Conservation (phyloP, 2,888 invertebrate species). For the Diaperis boleti region DNA sequence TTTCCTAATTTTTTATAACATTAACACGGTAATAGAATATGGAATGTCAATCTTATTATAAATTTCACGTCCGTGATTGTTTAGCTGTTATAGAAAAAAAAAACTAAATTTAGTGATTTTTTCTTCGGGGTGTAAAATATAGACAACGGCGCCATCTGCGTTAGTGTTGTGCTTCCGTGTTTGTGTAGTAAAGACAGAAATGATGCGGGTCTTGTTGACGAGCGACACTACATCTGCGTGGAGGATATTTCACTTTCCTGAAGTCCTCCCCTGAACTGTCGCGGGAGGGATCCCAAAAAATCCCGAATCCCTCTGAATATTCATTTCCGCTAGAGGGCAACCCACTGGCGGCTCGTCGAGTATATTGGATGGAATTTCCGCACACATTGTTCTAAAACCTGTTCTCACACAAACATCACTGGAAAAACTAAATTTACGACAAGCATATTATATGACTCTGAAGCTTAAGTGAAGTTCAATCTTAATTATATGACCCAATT, state of each 20-base stretch:
- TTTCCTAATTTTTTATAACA: no score
- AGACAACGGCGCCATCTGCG: conserved; percentile 27
- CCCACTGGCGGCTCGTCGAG: no score
- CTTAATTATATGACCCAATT: no score
- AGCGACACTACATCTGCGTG: conserved; percentile 28
- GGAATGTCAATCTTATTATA: no score
- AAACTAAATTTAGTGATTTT: background rate
- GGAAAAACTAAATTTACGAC: no score
- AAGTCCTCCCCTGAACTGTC: conserved; percentile 10
- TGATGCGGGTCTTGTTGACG: conserved; percentile 35
- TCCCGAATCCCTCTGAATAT: conserved; percentile 10
- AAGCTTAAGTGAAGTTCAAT: no score
- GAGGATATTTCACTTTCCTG: conserved; percentile 19
- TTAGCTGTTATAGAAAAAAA: background rate
- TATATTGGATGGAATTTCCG: no score
- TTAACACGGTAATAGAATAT: no score
- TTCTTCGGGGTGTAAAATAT: conserved; percentile 11
- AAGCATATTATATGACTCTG: no score
- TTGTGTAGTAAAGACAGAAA: conserved; percentile 37
- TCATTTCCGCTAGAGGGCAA: conserved; percentile 6
- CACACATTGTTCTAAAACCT: no score
- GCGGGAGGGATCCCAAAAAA: conserved; percentile 3
- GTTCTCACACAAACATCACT: no score
- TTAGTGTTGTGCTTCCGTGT: conserved; percentile 32
- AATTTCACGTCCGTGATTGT: no score